Evolutionary conservation across 2,888 invertebrate genomes (phyloP), one percentile per base, ranked within the genome.

Genomic region (Leucozona laternaria): DNA sequence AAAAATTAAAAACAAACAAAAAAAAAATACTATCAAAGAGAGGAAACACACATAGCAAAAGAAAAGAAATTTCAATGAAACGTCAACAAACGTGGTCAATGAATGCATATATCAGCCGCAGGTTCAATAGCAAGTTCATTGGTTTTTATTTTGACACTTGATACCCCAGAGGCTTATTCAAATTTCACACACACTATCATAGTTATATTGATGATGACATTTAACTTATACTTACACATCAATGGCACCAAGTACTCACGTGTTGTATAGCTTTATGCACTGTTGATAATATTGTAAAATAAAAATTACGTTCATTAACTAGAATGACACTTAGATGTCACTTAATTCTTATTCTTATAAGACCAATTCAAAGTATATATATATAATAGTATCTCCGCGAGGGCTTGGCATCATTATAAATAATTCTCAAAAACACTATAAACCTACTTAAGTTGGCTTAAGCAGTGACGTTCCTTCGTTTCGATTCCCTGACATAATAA

Each of bases 61-160:
- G 20, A 72, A 81, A 71, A 77, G 55, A 43, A 22, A 64, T 64
- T 28, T 57, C 75, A 72, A 70, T 55, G 37, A 64, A 82, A 72
- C 78, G 72, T 60, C 72, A 72, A 66, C 76, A 71, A 58, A 70
- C 57, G 57, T 82, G 86, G 82, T 78, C 86, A 86, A 86, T 86
- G 78, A 82, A 82, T 82, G 77, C n/a, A 43, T 11, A 62, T 15
- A 37, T 20, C 37, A 17, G 50, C 31, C 66, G 55, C 81, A 82
- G 78, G 86, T 86, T 86, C 86, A 86, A 86, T 86, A 82, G 78
- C 86, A 86, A 86, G 86, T 86, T 86, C 86, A 82, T 86, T 82
- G 82, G 82, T 82, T 86, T 79, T 79, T 70, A 78, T 79, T 73
- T 79, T 86, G 82, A 79, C 78, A 86, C 86, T 66, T 70, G 79